Conservation (phyloP, 2,888 invertebrate species). For the Ophonus ardosiacus region DNA sequence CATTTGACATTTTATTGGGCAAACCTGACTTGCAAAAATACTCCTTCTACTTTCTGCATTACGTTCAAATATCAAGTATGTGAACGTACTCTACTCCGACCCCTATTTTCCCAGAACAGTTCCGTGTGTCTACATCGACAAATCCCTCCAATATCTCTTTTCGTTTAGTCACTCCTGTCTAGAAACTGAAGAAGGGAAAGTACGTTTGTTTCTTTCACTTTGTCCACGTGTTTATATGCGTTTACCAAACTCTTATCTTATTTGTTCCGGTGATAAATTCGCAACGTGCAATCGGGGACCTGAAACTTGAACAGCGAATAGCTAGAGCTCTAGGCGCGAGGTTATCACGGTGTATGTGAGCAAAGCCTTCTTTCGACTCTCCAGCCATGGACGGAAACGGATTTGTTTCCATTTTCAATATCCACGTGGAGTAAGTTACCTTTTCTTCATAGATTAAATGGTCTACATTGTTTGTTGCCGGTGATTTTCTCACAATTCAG, state of each 20-base stretch:
- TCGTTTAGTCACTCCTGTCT: not conserved
- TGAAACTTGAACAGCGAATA: not conserved
- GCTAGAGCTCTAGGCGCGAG: not conserved
- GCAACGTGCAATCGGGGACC: not conserved
- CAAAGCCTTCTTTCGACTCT: slow-evolving; percentile 10
- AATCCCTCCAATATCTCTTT: not conserved
- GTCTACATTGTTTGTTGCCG: not conserved
- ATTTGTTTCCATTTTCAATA: slow-evolving; percentile 40
- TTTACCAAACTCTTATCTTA: slow-evolving; percentile 46
- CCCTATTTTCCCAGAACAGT: not conserved
- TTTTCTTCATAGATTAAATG: slow-evolving; percentile 2
- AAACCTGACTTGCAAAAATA: too few relatives aligned
- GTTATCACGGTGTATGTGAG: slow-evolving; percentile 50
- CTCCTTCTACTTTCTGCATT: not conserved
- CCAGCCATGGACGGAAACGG: slow-evolving; percentile 36
- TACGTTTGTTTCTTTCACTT: slow-evolving; percentile 43
- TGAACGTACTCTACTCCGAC: not conserved
- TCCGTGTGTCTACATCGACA: not conserved
- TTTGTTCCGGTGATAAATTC: slow-evolving; percentile 58
- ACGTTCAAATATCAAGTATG: not conserved
- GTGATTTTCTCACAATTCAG: not conserved
- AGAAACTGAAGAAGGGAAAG: slow-evolving; percentile 42
- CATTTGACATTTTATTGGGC: too few relatives aligned
- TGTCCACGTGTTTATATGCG: slow-evolving; percentile 49
- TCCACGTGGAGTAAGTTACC: slow-evolving; percentile 4